phyloP scores from a whole-genome alignment of 2,888 invertebrate species.

The Chesias legatella region DNA sequence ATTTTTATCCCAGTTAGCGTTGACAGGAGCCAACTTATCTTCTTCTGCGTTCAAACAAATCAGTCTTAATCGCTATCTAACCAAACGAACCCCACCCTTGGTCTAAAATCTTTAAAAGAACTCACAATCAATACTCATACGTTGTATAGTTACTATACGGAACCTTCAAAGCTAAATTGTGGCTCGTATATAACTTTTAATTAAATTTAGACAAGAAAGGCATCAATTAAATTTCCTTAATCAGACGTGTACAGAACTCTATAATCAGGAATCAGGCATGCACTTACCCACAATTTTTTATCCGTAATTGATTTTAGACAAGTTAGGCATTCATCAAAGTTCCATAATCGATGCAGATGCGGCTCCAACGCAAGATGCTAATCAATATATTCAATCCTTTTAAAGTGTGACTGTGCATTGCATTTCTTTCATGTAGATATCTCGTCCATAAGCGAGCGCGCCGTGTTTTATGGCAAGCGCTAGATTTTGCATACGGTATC shows the following conservation, averaged over 20 bases:
- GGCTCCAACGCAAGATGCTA: conserved; percentile 31
- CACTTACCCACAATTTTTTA: conserved; percentile 10
- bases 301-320: conserved; percentile 23
- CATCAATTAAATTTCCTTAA: conserved; percentile 25
- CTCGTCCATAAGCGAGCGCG: conserved; percentile 40
- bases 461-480: conserved; percentile 45
- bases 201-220: conserved; percentile 22
- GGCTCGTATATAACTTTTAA: conserved; percentile 4
- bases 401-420: conserved; percentile 40
- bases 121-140: too few species aligned
- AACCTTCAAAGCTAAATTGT: too few species aligned
- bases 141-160: too few species aligned
- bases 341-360: conserved; percentile 25
- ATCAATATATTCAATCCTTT: conserved; percentile 37
- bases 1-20: too few species aligned
- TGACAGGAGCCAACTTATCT: too few species aligned
- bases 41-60: too few species aligned
- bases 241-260: conserved; percentile 12
- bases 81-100: too few species aligned
- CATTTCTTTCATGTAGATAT: conserved; percentile 42
- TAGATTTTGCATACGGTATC: conserved; percentile 55
- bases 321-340: conserved; percentile 24
- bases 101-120: too few species aligned
- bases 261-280: neutral
- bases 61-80: too few species aligned